phyloP scores from a whole-genome alignment of 2,888 invertebrate species.

The Cephonodes hylas region DNA sequence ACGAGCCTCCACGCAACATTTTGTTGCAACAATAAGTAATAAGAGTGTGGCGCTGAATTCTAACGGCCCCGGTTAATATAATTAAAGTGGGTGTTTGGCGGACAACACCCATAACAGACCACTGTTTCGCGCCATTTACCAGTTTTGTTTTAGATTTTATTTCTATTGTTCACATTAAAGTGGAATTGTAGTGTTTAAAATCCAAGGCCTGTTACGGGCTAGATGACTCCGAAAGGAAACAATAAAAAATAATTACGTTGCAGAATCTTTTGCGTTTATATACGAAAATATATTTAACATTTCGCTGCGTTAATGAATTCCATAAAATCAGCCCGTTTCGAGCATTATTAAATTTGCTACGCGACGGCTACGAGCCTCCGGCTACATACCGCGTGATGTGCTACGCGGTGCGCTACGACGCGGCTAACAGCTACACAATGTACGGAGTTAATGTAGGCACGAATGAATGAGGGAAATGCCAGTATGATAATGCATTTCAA shows the following conservation, averaged over 20 bases:
- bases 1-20: constrained; percentile 26
- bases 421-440: not conserved
- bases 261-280: not conserved
- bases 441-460: not conserved
- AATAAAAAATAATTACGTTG: not conserved
- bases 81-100: not conserved
- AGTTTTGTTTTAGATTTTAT: not conserved
- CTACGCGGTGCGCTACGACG: not conserved
- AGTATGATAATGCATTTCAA: no score
- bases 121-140: not conserved
- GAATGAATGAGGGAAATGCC: not conserved
- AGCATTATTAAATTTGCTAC: not conserved
- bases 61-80: not conserved
- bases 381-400: not conserved
- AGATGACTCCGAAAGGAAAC: not conserved
- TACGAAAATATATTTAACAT: not conserved
- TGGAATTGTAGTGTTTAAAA: not conserved
- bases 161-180: not conserved
- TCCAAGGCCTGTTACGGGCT: not conserved
- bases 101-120: not conserved
- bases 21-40: constrained; percentile 25
- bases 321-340: not conserved
- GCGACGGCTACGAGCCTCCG: not conserved
- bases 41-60: constrained; percentile 12
- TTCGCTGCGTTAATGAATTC: not conserved